A percentile compares a stretch with the other conserved stretches of the same genome.
These are phyloP conservation scores for Gasterosteus nipponicus DNA, from an alignment of 2,113 vertebrate species.

Conservation along the genomic window DNA sequence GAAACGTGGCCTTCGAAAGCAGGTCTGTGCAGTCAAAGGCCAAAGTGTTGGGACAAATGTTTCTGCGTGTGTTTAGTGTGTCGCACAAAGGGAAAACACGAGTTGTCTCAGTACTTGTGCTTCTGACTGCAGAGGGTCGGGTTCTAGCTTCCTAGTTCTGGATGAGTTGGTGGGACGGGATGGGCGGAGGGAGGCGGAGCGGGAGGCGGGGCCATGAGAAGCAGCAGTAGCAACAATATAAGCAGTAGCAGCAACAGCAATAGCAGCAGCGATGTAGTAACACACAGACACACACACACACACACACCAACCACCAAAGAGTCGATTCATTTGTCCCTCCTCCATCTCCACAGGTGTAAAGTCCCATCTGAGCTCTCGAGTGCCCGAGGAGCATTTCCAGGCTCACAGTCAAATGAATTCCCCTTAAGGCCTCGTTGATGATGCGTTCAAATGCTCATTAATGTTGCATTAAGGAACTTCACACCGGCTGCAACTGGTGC, in stretches of 20 bases:
- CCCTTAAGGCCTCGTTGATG: background rate
- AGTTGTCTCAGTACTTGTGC: constrained; percentile 31
- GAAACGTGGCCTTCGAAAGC: constrained; percentile 20
- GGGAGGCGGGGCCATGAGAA: constrained; percentile 61
- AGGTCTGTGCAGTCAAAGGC: constrained; percentile 52
- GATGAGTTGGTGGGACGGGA: constrained; percentile 32
- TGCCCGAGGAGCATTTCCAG: background rate
- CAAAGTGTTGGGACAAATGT: constrained; percentile 29
- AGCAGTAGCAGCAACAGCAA: constrained; percentile 72
- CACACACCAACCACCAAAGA: background rate
- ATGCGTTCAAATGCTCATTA: constrained; percentile 1
- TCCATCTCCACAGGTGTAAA: background rate
- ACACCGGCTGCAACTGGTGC: background rate
- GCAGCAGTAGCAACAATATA: constrained; percentile 68
- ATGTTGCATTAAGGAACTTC: background rate
- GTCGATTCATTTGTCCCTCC: background rate
- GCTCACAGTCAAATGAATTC: background rate
- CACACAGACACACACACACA: constrained; percentile 45
- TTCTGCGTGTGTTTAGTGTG: background rate
- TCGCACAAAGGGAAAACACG: background rate
- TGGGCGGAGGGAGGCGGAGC: constrained; percentile 7
- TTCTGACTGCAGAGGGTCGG: constrained; percentile 56
- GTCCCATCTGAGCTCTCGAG: background rate
- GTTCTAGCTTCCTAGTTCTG: constrained; percentile 19
- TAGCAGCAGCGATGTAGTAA: constrained; percentile 78